Evolutionary conservation across 37 sponge, comb jelly and placozoan species (phyloP).

Genomic region (Lycopodina hypogea): DNA sequence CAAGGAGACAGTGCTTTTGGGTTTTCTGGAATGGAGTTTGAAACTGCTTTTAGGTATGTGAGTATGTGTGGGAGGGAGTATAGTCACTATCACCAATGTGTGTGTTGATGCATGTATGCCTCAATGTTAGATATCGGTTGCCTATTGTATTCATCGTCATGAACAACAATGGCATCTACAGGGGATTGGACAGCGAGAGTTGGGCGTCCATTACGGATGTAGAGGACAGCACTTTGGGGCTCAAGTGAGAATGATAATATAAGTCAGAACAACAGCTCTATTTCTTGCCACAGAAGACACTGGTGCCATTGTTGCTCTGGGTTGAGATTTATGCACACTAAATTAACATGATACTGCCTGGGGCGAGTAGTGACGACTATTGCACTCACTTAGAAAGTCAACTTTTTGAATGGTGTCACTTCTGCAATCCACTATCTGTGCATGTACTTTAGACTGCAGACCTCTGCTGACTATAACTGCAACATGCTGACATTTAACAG

Average conservation of each 20-base stretch:
- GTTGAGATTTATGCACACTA: neutral
- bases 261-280: neutral
- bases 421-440: too few species aligned
- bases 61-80: slow-evolving; percentile 1
- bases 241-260: neutral
- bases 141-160: slow-evolving; percentile 85
- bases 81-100: neutral
- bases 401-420: too few species aligned
- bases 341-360: neutral
- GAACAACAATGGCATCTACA: slow-evolving; percentile 92
- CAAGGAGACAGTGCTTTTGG: slow-evolving; percentile 98
- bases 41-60: slow-evolving; percentile 82
- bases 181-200: slow-evolving; percentile 62
- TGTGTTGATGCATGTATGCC: neutral
- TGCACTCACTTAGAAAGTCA: too few species aligned
- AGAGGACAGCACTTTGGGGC: slow-evolving; percentile 24
- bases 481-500: too few species aligned
- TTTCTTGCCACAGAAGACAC: too few species aligned
- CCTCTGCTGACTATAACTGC: too few species aligned
- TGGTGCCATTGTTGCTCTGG: neutral
- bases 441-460: too few species aligned
- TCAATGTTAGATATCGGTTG: slow-evolving; percentile 72
- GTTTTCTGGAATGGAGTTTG: slow-evolving; percentile 92
- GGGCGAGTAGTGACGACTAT: too few species aligned
- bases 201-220: slow-evolving; percentile 19